Conservation (phyloP, 2,888 invertebrate genomes). For the Mesochorus sp. region DNA sequence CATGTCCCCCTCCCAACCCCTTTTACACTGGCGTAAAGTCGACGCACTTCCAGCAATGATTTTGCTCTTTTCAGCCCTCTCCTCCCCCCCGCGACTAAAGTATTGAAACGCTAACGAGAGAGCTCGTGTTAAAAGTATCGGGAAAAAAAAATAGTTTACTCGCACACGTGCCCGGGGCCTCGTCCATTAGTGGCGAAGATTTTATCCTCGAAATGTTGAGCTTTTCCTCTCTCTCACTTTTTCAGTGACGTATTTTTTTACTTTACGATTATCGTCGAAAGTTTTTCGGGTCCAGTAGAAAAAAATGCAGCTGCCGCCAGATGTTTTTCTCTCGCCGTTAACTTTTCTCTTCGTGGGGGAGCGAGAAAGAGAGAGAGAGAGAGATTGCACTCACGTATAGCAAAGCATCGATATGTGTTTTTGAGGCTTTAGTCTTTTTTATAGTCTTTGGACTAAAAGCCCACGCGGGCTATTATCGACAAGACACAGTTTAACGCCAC, state of each 20-base stretch:
- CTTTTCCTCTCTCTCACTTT: neutral
- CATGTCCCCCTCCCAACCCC: conserved; percentile 17
- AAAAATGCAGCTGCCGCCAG: conserved; percentile 71
- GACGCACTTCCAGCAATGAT: conserved; percentile 20
- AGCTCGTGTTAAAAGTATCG: no score
- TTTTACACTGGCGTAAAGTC: neutral
- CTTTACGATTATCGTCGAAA: no score
- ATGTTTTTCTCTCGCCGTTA: conserved; percentile 61
- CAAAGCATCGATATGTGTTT: conserved; percentile 50
- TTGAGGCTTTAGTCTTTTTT: conserved; percentile 12
- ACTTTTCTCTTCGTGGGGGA: conserved; percentile 67
- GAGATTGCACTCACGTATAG: neutral
- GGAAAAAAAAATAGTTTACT: no score
- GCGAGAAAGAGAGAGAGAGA: conserved; percentile 6
- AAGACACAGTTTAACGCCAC: neutral
- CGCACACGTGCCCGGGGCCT: neutral
- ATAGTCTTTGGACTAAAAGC: neutral
- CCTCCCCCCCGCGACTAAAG: neutral
- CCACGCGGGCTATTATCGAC: neutral
- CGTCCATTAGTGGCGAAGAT: no score
- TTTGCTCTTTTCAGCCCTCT: conserved; percentile 30
- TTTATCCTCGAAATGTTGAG: neutral
- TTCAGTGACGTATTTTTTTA: no score
- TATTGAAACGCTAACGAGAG: no score
- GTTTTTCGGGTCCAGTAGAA: neutral